Evolutionary conservation across 2,888 invertebrate species (phyloP), one percentile per base, ranked within the genome.

Genomic region (Coremacera marginata): DNA sequence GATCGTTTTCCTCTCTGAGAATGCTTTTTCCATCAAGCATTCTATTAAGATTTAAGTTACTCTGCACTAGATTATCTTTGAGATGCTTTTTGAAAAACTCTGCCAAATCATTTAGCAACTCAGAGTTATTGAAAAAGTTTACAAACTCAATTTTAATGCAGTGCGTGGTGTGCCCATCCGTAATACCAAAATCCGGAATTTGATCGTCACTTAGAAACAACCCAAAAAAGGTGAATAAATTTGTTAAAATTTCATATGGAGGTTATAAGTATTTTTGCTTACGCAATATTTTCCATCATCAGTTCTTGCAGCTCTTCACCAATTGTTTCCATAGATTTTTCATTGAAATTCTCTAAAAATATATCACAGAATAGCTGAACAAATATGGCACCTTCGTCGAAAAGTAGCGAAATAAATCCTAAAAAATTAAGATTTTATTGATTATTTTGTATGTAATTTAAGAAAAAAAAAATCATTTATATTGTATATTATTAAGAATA

Each of bases 341-440:
- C 68, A 51, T 49, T 49, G 19, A 70, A 70, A 16, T 70, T 51
- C 14, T 49, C 51, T 9, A 27, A 16, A 34, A 70, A 70, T 19
- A 70, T 22, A 27, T 70, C 55, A 52, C 70, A 70, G 22, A 70
- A 70, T 19, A n/a, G 19, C 34, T 70, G 70, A 25, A 70, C 31
- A 19, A 55, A 70, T 34, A 70, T 70, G 27, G 55, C 70, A 11
- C 70, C 57, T 34, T 55, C 70, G 25, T 34, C 52, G 34, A 55
- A 70, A 34, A 52, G 57, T 31, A 25, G 22, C 11, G 52, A 70
- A 16, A 70, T 34, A 5, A 52, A 70, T 19, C 70, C 70, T 70
- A 55, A 2, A 19, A 31, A 25, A 19, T 44, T 7, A 62, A 62
- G 4, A 62, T 25, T 25, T 44, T 14, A 44, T 7, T 44, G 7